These are phyloP conservation scores for Xerus inauris DNA, from an alignment of 2,113 vertebrate genomes.

Conservation along the genomic window DNA sequence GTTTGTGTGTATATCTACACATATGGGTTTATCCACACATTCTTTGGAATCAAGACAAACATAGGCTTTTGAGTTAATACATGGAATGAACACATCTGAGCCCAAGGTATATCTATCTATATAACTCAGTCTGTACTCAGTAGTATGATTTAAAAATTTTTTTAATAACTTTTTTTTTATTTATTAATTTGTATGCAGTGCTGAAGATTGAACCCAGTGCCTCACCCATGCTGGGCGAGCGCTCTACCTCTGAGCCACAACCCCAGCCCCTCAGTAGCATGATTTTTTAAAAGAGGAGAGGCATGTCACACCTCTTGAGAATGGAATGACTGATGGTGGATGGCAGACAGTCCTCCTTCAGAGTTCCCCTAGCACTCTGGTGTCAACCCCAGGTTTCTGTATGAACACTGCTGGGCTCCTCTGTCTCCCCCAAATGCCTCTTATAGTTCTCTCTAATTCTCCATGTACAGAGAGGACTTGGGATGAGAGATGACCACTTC, in stretches of 20 bases:
- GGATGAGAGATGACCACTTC: background rate
- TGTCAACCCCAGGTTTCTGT: background rate
- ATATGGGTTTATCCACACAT: background rate
- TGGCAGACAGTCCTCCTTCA: background rate
- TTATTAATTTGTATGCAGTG: too few species aligned
- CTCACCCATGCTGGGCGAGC: too few species aligned
- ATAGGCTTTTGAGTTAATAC: background rate
- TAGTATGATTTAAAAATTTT: background rate
- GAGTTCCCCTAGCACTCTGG: background rate
- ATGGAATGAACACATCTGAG: background rate
- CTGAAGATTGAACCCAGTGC: too few species aligned
- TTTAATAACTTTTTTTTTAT: too few species aligned
- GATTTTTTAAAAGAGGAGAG: background rate
- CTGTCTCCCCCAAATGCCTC: background rate
- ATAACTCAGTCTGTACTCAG: background rate
- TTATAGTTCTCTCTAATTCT: background rate
- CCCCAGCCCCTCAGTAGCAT: background rate
- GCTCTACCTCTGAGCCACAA: too few species aligned
- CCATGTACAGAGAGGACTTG: background rate
- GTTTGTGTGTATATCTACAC: background rate
- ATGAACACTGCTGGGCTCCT: accelerated
- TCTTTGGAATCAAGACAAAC: background rate
- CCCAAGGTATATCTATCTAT: background rate
- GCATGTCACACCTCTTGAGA: background rate
- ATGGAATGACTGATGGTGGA: background rate